Base-by-base conservation (phyloP, 2,888 invertebrate genomes). In the Cheilosia vulpina region DNA sequence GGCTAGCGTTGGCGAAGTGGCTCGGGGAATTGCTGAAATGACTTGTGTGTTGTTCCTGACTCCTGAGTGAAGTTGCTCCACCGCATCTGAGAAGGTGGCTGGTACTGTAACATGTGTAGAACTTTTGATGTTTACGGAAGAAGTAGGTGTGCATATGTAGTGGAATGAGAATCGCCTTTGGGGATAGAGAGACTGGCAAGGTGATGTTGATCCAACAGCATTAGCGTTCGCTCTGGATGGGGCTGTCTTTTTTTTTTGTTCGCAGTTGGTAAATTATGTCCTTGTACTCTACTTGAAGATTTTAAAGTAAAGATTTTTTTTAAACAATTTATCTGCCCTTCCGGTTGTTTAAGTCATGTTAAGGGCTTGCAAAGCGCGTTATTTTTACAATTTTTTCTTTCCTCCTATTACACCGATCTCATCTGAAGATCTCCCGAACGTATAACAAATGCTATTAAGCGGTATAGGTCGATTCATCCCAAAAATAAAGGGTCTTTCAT, bases 21-120 rank as follows among this genome's bases (percentile, higher is more conserved):
- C 85, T 85, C 85, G 45, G 91, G 91, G 91, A 91, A 89, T 91
- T 89, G 88, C 89, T 89, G 89, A 91, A 91, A 91, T 91, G 90
- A 91, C 91, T 91, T 90, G 90, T 91, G 90, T 72, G 83, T 84
- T 84, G 43, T 73, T 79, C 41, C 47, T 38, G 68, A 79, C 68
- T 79, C 41, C 47, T 43, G 68, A 79, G 63, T 72, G 79, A 69
- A 38, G 79, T 27, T 27, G 47, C 73, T 57, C 50, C 58, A 27
- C 27, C 47, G 52, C 52, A 52, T 34, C 43, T 45, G 52, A 21
- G 63, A 81, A 83, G 73, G 79, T 75, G 66, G 75, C 38, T 71
- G 45, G 15, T 13, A 53, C 55, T 58, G 57, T 65, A 79, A 65
- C 69, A 80, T 53, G 53, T 69, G 68, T 68, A 65, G 38, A 66